Base-by-base conservation (phyloP, 2,797 vertebrate species). In the Dromococcyx pavoninus region DNA sequence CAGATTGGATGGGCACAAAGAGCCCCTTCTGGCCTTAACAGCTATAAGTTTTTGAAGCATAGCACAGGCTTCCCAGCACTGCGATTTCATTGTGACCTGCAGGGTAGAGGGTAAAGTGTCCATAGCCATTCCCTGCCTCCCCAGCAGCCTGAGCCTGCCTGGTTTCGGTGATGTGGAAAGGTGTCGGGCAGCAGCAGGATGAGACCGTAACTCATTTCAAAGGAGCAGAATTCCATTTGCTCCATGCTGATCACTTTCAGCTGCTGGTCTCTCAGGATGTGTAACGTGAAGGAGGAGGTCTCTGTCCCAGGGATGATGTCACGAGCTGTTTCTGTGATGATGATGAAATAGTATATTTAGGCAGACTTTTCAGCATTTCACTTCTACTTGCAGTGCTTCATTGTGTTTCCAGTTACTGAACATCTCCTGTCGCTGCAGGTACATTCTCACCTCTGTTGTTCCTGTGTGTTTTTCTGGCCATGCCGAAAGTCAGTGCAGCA, bases 21-120 rank as follows among this genome's bases (percentile, higher is more conserved):
- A 82, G 51, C 43, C 54, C 48, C 58, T 84, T 87, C 70, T 51
- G 35, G 43, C 69, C 35, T 80, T 32, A 53, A 54, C 28, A 70
- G 11, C 67, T 60, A 77, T 89, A 86, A 67, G 76, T 90, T 73
- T 85, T 60, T 46, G 66, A 91, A 66, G 78, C 65, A 32, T 74
- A 33, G 28, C 23, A 37, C 53, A 44, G 72, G n/a, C 82, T 93
- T 84, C 33, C 80, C 77, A 89, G 87, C 39, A 25, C 22, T 27
- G 65, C 84, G 57, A 46, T 88, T 71, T 91, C 24, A 7, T 76
- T 64, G 65, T 94, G 71, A 71, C 39, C 73, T 44, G 7, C 32
- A 32, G 24, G 57, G 82, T 84, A 80, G 76, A 89, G 78, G 72
- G 46, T 39, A 8, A 86, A 61, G 22, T 60, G 48, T 80, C 39